Base-by-base conservation (phyloP, 1,140 invertebrate genomes). In the Pseudomyrmex gracilis region DNA sequence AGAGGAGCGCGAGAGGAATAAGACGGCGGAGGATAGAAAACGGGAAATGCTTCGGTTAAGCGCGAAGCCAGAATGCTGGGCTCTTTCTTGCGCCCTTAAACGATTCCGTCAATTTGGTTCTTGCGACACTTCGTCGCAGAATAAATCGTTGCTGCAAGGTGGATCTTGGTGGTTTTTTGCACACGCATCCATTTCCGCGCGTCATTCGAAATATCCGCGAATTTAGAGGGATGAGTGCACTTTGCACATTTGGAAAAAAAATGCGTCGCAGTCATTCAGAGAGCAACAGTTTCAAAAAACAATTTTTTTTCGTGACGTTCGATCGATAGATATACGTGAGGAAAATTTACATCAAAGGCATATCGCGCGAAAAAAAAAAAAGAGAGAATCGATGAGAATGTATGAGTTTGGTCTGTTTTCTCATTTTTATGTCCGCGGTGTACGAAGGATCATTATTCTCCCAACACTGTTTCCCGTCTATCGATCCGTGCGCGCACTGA, bases 1-100 rank as follows among this genome's bases (percentile, higher is more conserved):
- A 24, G 58, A 20, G 51, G 15, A 10, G 76, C 66, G 60, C 53
- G 64, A 60, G 67, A 58, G 22, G 51, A 73, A 61, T 73, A 63
- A 68, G 73, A 55, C 51, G 83, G 34, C 34, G 34, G 34, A 74
- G 51, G 85, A 63, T 74, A 70, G 85, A 85, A 84, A 80, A 66
- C 74, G 20, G 68, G 67, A 73, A 80, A 86, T 64, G 85, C 63
- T 78, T 83, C 82, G 85, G 84, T 88, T 85, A 85, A 88, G 71
- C 64, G 83, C 60, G 76, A 61, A 73, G 73, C 70, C 22, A 20
- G 71, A 76, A 85, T 45, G 47, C 51, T 45, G 84, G 2, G 51
- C 43, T 34, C 34, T 78, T 82, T 85, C 83, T 84, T 80, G 73
- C 74, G 47, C 49, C 60, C 73, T 85, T 85, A 83, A 77, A 86